Evolutionary conservation across 2,113 vertebrate genomes (phyloP), one percentile per base, ranked within the genome.

Genomic region (Cichladusa arquata): DNA sequence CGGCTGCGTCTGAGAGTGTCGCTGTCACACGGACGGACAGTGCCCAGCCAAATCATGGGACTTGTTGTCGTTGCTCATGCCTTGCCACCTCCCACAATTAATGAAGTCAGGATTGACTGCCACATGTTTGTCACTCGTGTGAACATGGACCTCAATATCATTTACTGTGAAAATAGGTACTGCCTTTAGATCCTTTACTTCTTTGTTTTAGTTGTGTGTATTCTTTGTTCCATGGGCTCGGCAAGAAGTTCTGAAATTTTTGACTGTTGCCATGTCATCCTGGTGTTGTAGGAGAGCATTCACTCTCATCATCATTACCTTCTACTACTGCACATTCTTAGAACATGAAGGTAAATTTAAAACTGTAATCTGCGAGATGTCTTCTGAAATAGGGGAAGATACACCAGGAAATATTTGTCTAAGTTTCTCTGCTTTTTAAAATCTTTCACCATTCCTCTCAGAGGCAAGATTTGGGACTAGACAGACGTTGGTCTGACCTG

Each of bases 151-250:
- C 99, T 99, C 95, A 99, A 99, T 98, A 99, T 99, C 90, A 97
- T 99, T 98, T 99, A 99, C 99, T 99, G 99, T 98, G 99, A 99
- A 98, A 99, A 99, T 98, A 99, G 99, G 99, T 99, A 98, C 92
- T 95, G 80, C 26, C 56, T 96, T 98, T 81, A 91, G 71, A 78
- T 96, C 93, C 82, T 90, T 31, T 96, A 28, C 93, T 93, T 38
- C 33, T 91, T 44, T 67, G 23, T 86, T 88, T 86, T 62, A 70
- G 15, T 64, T 83, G 29, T 18, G 15, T 82, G 36, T 86, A 19
- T 97, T 87, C 73, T 88, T 56, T 92, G n/a, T 84, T 93, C 62
- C 28, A 18, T 53, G 69, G 31, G 24, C 61, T 92, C 78, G 47
- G 67, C 65, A 86, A 70, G 66, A 88, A 42, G 31, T 61, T 80